phyloP scores from a whole-genome alignment of 2,888 invertebrate genomes.

The Trichogramma dendrolimi region DNA sequence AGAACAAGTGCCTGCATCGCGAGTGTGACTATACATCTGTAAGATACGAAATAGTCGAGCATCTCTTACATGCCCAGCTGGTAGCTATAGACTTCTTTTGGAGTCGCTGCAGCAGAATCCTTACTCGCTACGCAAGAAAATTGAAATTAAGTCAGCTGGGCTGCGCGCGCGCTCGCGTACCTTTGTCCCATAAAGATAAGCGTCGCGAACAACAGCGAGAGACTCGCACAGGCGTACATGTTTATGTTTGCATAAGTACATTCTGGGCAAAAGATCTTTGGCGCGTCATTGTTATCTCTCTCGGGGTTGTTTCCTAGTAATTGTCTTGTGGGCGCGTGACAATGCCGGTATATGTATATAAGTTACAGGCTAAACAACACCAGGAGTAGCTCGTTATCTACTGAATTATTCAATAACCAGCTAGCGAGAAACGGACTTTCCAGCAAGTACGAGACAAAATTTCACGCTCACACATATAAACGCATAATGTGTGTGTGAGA shows the following conservation, averaged over 20 bases:
- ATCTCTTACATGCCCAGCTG: no score
- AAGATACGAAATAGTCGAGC: no score
- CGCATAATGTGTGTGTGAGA: no score
- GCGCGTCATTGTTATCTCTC: slow-evolving; percentile 47
- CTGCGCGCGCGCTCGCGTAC: neutral
- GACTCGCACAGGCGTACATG: slow-evolving; percentile 9
- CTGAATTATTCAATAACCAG: slow-evolving; percentile 51
- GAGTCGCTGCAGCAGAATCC: no score
- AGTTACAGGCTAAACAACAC: no score
- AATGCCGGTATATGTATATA: no score
- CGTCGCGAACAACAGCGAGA: slow-evolving; percentile 28
- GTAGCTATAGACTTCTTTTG: no score
- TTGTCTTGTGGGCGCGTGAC: slow-evolving; percentile 39
- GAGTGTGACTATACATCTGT: no score
- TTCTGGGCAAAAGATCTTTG: slow-evolving; percentile 10
- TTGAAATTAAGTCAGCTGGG: no score
- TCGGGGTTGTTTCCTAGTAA: slow-evolving; percentile 48
- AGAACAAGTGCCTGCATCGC: no score
- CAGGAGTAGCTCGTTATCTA: slow-evolving; percentile 44
- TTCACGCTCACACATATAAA: slow-evolving; percentile 33
- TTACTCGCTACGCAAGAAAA: no score
- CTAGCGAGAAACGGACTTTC: slow-evolving; percentile 20
- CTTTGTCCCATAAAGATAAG: slow-evolving; percentile 44
- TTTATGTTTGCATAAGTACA: neutral
- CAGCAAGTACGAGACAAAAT: slow-evolving; percentile 32